phyloP scores from a whole-genome alignment of 2,113 vertebrate species.

The Greenwoodochromis staneri region DNA sequence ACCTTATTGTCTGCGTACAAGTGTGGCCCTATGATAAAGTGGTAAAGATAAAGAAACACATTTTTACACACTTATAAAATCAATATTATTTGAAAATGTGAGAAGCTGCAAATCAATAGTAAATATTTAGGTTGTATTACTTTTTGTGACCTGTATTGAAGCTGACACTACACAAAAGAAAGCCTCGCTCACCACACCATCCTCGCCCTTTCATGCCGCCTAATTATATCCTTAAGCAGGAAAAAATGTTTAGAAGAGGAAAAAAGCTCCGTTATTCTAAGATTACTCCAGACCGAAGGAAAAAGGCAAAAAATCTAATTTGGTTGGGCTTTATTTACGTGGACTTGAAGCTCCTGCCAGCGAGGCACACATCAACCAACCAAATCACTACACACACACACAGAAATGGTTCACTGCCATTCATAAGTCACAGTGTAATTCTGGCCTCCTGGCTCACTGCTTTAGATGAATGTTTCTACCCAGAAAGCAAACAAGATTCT shows the following conservation, averaged over 20 bases:
- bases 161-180: not conserved
- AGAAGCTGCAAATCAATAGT: not conserved
- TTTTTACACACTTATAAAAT: not conserved
- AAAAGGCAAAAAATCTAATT: not conserved
- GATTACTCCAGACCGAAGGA: not conserved
- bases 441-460: not conserved
- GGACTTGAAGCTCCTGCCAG: not conserved
- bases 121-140: not conserved
- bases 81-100: not conserved
- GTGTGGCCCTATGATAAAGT: not conserved
- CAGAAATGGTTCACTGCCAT: not conserved
- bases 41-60: not conserved
- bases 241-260: not conserved
- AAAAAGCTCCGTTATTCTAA: not conserved
- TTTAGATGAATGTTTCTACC: conserved; percentile 18
- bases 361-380: not conserved
- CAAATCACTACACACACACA: not conserved
- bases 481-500: conserved; percentile 15
- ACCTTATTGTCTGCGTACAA: not conserved
- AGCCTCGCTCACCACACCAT: not conserved
- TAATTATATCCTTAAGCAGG: not conserved
- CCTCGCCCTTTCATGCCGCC: not conserved
- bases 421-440: conserved; percentile 29
- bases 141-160: not conserved
- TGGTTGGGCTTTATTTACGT: not conserved